A percentile compares a stretch with the other conserved stretches of the same genome.
Evolutionary conservation across 2,797 vertebrate species (phyloP).

Genomic region (Cephalopachus bancanus): DNA sequence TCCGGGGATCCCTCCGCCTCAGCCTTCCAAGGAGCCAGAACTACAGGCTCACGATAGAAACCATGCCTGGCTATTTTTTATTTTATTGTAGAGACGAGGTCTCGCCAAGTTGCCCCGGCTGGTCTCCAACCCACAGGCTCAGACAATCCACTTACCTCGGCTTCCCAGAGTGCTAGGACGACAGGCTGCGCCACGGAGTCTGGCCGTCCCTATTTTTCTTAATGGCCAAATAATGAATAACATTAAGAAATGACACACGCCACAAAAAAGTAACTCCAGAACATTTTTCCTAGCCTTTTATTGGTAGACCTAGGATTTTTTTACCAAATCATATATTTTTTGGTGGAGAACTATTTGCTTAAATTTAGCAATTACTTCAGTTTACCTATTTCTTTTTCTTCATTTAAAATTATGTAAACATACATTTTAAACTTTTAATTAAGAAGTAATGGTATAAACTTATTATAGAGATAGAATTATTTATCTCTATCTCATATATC

Average conservation of each 20-base stretch:
- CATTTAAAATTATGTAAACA: slow-evolving; percentile 2
- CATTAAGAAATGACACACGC: not conserved
- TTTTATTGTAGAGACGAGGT: too few species aligned
- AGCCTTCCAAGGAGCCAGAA: too few species aligned
- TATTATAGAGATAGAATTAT: not conserved
- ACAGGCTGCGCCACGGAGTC: too few species aligned
- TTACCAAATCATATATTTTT: not conserved
- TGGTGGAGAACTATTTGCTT: not conserved
- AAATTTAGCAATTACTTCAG: not conserved
- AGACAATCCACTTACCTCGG: too few species aligned
- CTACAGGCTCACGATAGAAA: too few species aligned
- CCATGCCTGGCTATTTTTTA: too few species aligned
- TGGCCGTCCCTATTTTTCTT: not conserved
- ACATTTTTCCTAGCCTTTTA: not conserved
- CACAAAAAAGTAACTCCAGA: not conserved
- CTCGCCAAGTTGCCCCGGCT: too few species aligned
- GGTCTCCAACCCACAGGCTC: too few species aligned
- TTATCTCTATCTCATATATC: not conserved
- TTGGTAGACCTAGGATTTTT: not conserved
- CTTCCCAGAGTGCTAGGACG: too few species aligned
- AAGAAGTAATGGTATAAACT: not conserved
- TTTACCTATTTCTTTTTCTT: not conserved
- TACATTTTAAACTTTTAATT: not conserved
- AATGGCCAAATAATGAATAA: not conserved
- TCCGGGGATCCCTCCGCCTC: too few species aligned